Conservation (phyloP, 2,113 vertebrate species). For the Tenrec ecaudatus region DNA sequence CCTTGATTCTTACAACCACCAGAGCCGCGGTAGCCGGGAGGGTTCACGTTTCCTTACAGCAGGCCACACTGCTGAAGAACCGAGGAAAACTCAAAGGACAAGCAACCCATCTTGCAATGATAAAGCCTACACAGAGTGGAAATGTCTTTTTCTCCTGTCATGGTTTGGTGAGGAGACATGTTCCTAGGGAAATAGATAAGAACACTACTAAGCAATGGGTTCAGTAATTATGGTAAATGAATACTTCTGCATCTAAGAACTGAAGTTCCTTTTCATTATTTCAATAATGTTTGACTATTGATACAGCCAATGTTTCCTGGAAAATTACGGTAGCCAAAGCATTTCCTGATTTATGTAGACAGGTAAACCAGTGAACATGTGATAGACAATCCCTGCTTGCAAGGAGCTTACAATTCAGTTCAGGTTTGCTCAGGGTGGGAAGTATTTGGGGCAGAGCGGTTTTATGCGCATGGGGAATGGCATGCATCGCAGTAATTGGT, state of each 20-base stretch:
- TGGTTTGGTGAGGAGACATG: not conserved
- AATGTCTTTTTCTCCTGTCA: not conserved
- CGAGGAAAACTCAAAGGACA: not conserved
- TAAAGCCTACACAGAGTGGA: not conserved
- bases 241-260: not conserved
- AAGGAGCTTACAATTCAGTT: not conserved
- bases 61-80: not conserved
- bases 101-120: not conserved
- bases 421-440: not conserved
- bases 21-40: constrained; percentile 45
- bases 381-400: no score
- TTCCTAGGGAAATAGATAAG: not conserved
- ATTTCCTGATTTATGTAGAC: not conserved
- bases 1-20: constrained; percentile 50
- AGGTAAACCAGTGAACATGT: no score
- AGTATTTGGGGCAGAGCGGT: not conserved
- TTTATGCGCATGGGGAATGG: not conserved
- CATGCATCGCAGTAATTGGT: not conserved
- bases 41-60: not conserved
- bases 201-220: not conserved
- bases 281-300: not conserved
- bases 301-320: not conserved
- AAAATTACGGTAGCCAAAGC: not conserved
- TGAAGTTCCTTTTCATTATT: not conserved
- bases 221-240: not conserved